A percentile compares a stretch with the other conserved stretches of the same genome.
These are phyloP conservation scores for Baryphthengus martii DNA, from an alignment of 2,113 vertebrate genomes.

Conservation along the genomic window DNA sequence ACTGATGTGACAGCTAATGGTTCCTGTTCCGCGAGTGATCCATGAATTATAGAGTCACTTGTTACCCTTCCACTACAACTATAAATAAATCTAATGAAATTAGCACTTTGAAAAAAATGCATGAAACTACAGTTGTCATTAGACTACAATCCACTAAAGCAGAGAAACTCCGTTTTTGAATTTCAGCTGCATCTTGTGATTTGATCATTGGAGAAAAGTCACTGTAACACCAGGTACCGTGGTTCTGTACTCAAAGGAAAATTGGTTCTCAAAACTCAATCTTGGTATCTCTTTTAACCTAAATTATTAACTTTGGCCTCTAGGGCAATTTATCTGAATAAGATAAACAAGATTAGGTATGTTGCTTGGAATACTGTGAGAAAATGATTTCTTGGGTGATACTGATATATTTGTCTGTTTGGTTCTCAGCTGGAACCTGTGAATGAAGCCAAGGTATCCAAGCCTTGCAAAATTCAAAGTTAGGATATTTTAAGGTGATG, in stretches of 20 bases:
- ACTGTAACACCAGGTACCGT: rapidly evolving
- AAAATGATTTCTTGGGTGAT: background rate
- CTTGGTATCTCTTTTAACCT: background rate
- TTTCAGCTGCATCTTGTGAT: background rate
- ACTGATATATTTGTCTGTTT: background rate
- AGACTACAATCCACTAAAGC: background rate
- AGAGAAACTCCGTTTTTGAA: background rate
- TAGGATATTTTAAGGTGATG: background rate
- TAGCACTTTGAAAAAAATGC: background rate
- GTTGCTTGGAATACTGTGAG: background rate
- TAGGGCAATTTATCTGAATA: background rate
- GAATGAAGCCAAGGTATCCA: background rate
- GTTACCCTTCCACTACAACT: background rate
- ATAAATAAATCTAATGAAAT: conserved; percentile 44
- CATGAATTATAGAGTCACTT: conserved; percentile 22
- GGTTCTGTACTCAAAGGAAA: background rate
- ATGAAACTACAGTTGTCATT: background rate
- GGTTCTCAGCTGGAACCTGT: background rate
- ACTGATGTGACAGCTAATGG: conserved; percentile 58
- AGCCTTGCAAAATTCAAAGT: background rate
- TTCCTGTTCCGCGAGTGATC: background rate
- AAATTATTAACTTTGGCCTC: background rate
- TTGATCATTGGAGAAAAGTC: background rate
- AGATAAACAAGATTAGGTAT: no score
- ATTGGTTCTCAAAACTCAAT: background rate